Percentiles rank a stretch among this genome's conserved stretches.
Evolutionary conservation across 2,113 vertebrate genomes (phyloP).

Genomic region (Strix uralensis): DNA sequence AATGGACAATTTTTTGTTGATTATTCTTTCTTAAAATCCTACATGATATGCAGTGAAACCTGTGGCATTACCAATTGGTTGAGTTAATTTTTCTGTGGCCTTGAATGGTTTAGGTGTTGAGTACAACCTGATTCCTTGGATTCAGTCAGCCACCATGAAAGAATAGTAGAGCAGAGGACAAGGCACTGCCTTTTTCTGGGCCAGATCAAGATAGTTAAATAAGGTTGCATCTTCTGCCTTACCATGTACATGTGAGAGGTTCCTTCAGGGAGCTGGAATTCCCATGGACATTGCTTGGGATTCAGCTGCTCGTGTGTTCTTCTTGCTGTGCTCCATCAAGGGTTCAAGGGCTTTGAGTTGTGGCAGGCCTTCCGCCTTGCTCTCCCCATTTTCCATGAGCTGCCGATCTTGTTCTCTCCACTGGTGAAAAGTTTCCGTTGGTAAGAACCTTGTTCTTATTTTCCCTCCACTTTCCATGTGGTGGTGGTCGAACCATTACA

Average conservation of each 20-base stretch:
- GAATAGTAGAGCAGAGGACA: neutral
- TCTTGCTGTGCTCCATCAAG: neutral
- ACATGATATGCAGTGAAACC: neutral
- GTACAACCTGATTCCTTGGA: neutral
- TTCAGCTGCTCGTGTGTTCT: neutral
- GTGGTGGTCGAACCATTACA: neutral
- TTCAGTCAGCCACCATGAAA: neutral
- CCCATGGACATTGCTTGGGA: neutral
- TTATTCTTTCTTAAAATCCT: neutral
- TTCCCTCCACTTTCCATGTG: neutral
- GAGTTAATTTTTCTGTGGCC: neutral
- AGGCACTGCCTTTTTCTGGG: neutral
- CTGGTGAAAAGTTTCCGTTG: neutral
- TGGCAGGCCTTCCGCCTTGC: neutral
- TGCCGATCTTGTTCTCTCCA: neutral
- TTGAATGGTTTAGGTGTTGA: neutral
- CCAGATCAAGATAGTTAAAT: neutral
- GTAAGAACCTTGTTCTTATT: neutral
- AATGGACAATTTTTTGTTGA: neutral
- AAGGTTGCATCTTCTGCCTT: neutral
- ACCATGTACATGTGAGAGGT: neutral
- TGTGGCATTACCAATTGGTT: neutral
- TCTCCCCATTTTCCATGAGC: neutral
- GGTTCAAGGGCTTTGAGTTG: neutral
- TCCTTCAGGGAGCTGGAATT: neutral